A percentile compares a stretch with the other conserved stretches of the same genome.
Conservation (phyloP, 2,797 vertebrate species). For the Anguilla marmorata region DNA sequence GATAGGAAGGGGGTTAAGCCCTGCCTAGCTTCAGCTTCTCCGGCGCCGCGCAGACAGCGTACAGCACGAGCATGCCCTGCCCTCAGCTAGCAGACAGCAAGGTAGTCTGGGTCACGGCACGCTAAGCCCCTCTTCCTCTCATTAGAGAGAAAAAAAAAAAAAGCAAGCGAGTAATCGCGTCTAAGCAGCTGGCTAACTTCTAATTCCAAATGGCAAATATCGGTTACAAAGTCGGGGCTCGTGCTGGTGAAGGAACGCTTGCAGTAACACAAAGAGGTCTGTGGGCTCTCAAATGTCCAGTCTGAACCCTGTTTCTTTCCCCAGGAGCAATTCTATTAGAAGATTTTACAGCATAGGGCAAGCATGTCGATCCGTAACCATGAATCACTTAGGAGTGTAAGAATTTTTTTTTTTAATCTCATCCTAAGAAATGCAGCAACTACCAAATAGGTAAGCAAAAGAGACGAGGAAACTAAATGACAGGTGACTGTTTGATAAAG, state of each 20-base stretch:
- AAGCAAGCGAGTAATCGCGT: slow-evolving; percentile 61
- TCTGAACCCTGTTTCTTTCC: background rate
- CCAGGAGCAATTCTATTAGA: background rate
- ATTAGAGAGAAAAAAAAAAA: slow-evolving; percentile 54
- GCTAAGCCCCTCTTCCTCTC: slow-evolving; percentile 65
- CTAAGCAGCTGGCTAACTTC: slow-evolving; percentile 61
- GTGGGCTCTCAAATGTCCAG: background rate
- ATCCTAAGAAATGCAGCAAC: background rate
- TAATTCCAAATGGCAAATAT: slow-evolving; percentile 59
- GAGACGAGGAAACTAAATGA: background rate
- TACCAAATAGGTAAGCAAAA: background rate
- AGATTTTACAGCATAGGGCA: background rate
- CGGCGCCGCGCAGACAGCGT: background rate
- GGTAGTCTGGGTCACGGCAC: slow-evolving; percentile 56
- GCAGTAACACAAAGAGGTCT: slow-evolving; percentile 30
- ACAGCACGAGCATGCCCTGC: slow-evolving; percentile 26
- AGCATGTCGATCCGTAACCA: background rate
- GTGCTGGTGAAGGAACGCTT: slow-evolving; percentile 26
- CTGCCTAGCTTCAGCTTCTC: slow-evolving; percentile 38
- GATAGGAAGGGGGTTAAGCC: slow-evolving; percentile 46
- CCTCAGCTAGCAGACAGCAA: slow-evolving; percentile 30
- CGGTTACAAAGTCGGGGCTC: slow-evolving; percentile 28
- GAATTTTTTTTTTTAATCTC: background rate
- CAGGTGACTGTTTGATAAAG: slow-evolving; percentile 7
- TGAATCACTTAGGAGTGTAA: background rate